Conservation (phyloP, 2,888 invertebrate species). For the Brachylomia viminalis region DNA sequence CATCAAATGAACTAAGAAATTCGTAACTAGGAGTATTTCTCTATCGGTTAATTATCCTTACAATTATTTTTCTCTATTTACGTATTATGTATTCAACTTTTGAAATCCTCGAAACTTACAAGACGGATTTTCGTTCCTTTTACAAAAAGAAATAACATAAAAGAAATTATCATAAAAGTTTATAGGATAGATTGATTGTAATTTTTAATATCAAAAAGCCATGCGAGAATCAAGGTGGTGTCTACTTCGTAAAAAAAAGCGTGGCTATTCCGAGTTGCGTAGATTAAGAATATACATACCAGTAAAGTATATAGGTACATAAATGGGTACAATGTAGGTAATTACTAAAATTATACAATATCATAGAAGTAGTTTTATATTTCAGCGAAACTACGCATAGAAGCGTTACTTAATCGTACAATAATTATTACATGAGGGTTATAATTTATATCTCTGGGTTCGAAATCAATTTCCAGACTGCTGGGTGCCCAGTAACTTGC, state of each 20-base stretch:
- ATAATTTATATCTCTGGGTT: conserved; percentile 83
- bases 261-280: conserved; percentile 83
- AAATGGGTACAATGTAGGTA: conserved; percentile 88
- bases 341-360: conserved; percentile 89
- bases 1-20: conserved; percentile 84
- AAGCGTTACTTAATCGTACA: conserved; percentile 89
- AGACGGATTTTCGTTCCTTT: conserved; percentile 86
- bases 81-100: conserved; percentile 87
- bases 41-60: conserved; percentile 87
- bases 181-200: conserved; percentile 61
- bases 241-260: conserved; percentile 80
- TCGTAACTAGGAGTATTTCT: conserved; percentile 85
- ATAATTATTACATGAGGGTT: conserved; percentile 85
- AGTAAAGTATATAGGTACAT: conserved; percentile 88
- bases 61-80: conserved; percentile 86
- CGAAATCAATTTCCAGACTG: conserved; percentile 85
- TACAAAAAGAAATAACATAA: conserved; percentile 64
- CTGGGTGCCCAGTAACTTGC: conserved; percentile 76
- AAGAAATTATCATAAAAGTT: conserved; percentile 61
- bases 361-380: conserved; percentile 84
- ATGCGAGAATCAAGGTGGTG: conserved; percentile 82
- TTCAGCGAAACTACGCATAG: conserved; percentile 88
- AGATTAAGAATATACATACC: conserved; percentile 84
- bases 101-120: conserved; percentile 85
- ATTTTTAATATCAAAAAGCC: conserved; percentile 82